Conservation (phyloP, 2,888 invertebrate species). For the Cephus nigrinus region DNA sequence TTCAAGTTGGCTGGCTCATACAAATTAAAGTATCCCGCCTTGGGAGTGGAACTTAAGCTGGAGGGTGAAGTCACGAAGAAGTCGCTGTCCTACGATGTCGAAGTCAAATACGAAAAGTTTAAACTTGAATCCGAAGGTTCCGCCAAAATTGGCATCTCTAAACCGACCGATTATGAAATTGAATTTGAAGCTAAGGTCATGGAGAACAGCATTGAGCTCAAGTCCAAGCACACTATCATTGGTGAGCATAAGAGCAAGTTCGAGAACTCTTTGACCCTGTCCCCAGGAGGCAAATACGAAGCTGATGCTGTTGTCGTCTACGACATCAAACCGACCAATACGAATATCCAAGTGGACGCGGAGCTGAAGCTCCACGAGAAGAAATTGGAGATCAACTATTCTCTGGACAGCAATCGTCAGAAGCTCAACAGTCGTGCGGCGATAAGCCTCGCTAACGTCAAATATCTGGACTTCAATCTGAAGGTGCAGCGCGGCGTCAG, state of each 20-base stretch:
- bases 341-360: conserved; percentile 69
- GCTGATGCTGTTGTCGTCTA: conserved; percentile 72
- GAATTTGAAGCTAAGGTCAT: conserved; percentile 69
- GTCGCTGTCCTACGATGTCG: conserved; percentile 70
- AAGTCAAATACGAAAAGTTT: conserved; percentile 71
- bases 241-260: conserved; percentile 73
- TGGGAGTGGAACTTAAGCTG: conserved; percentile 59
- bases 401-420: conserved; percentile 64
- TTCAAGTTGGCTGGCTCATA: conserved; percentile 70
- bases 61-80: conserved; percentile 72
- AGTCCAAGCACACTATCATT: conserved; percentile 71
- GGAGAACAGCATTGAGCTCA: conserved; percentile 69
- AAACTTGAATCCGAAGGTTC: conserved; percentile 69
- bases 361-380: conserved; percentile 71
- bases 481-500: conserved; percentile 66
- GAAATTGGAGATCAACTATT: conserved; percentile 69
- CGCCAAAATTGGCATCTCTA: conserved; percentile 62
- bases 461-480: conserved; percentile 70
- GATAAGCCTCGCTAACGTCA: conserved; percentile 67
- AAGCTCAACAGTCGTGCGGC: conserved; percentile 70
- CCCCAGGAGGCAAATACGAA: conserved; percentile 74
- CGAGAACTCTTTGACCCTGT: conserved; percentile 71
- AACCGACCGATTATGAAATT: conserved; percentile 69
- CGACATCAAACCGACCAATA: conserved; percentile 69
- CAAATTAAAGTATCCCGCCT: conserved; percentile 53